A percentile compares a stretch with the other conserved stretches of the same genome.
phyloP scores from a whole-genome alignment of 2,888 invertebrate species.

The Tetragonula carbonaria region DNA sequence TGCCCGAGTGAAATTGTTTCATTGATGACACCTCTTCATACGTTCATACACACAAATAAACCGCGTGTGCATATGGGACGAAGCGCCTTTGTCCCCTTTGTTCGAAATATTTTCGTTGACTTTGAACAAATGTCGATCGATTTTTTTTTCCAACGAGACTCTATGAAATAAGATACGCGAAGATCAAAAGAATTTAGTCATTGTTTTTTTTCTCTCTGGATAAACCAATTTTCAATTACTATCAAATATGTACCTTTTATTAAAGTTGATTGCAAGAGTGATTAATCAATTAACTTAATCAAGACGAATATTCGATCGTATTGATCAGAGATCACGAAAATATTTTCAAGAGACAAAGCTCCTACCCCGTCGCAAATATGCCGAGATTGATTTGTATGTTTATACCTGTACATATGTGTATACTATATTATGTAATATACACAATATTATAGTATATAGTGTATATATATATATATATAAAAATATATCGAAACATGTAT shows the following conservation, averaged over 20 bases:
- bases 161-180: neutral
- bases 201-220: neutral
- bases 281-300: neutral
- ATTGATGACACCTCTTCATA: conserved; percentile 31
- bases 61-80: conserved; percentile 26
- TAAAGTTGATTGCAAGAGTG: neutral
- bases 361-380: conserved; percentile 19
- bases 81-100: conserved; percentile 2
- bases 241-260: neutral
- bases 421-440: conserved; percentile 65
- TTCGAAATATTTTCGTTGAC: conserved; percentile 15
- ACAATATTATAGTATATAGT: conserved; percentile 63
- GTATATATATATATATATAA: conserved; percentile 52
- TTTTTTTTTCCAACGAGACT: neutral
- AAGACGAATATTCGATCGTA: neutral
- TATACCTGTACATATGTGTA: conserved; percentile 64
- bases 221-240: neutral
- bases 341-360: conserved; percentile 5
- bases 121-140: neutral
- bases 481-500: conserved; percentile 41
- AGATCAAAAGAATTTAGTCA: neutral
- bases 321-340: neutral
- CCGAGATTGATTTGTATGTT: conserved; percentile 59
- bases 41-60: conserved; percentile 38
- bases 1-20: conserved; percentile 47